A percentile compares a stretch with the other conserved stretches of the same genome.
Conservation (phyloP, 2,888 invertebrate species). For the Caenorhabditis macrosperma region DNA sequence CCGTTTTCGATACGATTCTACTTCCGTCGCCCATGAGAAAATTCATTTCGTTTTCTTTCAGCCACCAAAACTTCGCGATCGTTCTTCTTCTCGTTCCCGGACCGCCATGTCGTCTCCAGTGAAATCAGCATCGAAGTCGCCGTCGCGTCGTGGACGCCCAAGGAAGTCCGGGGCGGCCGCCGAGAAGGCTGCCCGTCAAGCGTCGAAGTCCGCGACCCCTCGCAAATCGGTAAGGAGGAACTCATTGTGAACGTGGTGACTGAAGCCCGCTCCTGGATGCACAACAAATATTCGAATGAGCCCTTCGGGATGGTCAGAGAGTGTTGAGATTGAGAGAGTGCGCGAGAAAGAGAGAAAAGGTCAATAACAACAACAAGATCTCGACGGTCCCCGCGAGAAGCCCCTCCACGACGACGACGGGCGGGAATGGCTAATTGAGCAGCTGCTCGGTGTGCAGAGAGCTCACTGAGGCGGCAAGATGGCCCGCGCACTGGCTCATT, state of each 20-base stretch:
- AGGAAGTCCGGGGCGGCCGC: background rate
- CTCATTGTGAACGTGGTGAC: background rate
- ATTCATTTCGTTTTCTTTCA: background rate
- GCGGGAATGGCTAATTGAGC: slow-evolving; percentile 52
- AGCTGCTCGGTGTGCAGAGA: slow-evolving; percentile 44
- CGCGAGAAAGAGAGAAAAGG: slow-evolving; percentile 21
- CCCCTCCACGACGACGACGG: background rate
- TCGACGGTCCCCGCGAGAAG: background rate
- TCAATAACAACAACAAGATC: slow-evolving; percentile 41
- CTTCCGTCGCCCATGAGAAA: background rate
- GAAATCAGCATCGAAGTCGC: slow-evolving; percentile 15
- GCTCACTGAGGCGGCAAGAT: background rate
- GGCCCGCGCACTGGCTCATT: background rate
- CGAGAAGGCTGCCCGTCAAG: background rate
- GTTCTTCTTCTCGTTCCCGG: slow-evolving; percentile 33
- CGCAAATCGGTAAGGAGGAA: slow-evolving; percentile 14
- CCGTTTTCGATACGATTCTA: background rate
- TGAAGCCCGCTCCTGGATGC: background rate
- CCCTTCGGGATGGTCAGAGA: background rate
- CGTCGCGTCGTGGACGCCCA: slow-evolving; percentile 17
- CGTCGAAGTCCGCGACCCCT: slow-evolving; percentile 11
- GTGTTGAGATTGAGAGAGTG: background rate
- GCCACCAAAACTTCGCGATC: slow-evolving; percentile 26
- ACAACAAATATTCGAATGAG: background rate
- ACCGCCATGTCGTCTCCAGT: slow-evolving; percentile 1